Base-by-base conservation (phyloP, 2,888 invertebrate genomes). In the Scaptodrosophila latifasciaeformis region DNA sequence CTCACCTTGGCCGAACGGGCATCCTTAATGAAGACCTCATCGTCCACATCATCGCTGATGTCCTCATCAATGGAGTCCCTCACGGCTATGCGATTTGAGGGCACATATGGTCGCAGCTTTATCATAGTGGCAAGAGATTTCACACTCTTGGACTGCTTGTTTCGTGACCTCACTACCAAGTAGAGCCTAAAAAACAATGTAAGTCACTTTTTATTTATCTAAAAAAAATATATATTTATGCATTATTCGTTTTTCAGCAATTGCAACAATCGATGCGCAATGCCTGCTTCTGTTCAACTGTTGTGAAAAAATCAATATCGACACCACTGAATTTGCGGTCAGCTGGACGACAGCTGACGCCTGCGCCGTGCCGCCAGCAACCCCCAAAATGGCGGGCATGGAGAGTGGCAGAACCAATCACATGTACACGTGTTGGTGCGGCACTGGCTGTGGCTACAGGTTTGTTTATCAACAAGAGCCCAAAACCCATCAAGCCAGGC, bases 1-100 rank as follows among this genome's bases (percentile, higher is more conserved):
- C 49, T 56, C 79, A 89, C 88, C 84, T 90, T 91, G 42, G 91
- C 90, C 67, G 89, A 90, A 81, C 90, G 90, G 13, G 92, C 91
- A 86, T 92, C 92, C 59, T 92, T 88, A 65, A 92, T 92, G 80
- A 93, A 93, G 13, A 93, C 92, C 83, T 93, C 92, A 82, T 93
- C 92, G 72, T 93, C 92, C 10, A 92, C 90, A 84, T 92, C 92
- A 71, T 92, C 92, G 67, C 92, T 87, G 62, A 91, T 89, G 62
- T 92, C 92, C 67, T 92, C 92, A 71, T 92, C 92, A 59, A 91
- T 88, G 70, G 90, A 91, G 82, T 92, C 92, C 60, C 90, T 87
- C 39, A 92, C 89, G 67, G 90, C 90, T 48, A 91, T 87, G 66
- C 90, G 88, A 71, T 89, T 90, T 74, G 90, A 87, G 64, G 89